A percentile compares a stretch with the other conserved stretches of the same genome.
These are phyloP conservation scores for Lepus oiostolus DNA, from an alignment of 2,797 vertebrate genomes.

Conservation along the genomic window DNA sequence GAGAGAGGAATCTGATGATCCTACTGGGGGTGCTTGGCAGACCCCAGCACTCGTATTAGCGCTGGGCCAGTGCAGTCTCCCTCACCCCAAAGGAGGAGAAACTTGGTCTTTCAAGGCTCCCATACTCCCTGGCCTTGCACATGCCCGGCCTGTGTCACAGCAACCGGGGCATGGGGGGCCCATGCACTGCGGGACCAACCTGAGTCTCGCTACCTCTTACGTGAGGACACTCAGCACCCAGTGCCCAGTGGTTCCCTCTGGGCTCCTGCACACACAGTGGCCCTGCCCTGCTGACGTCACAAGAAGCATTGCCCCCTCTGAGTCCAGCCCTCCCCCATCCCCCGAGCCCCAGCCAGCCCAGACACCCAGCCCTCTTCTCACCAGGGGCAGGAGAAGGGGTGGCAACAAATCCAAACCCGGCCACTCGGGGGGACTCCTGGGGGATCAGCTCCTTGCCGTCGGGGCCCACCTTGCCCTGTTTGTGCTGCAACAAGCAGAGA, in stretches of 20 bases:
- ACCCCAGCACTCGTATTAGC: background rate
- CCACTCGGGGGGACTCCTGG: constrained; percentile 96
- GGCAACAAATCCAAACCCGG: constrained; percentile 95
- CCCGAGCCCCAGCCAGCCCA: background rate
- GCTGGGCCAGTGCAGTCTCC: background rate
- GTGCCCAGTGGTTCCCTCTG: fast-evolving
- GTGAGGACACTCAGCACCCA: background rate
- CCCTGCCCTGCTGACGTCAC: background rate
- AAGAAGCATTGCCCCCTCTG: background rate
- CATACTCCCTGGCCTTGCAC: background rate
- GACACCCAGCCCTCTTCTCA: constrained; percentile 83
- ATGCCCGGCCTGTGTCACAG: background rate
- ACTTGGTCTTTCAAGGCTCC: background rate
- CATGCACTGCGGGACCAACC: fast-evolving
- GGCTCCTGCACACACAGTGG: background rate
- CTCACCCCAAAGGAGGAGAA: background rate
- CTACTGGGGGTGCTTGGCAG: too few relatives aligned
- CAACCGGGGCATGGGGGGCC: background rate
- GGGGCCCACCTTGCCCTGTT: constrained; percentile 98
- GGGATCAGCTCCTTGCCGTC: constrained; percentile 98
- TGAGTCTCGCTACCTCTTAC: background rate
- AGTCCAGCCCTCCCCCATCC: fast-evolving
- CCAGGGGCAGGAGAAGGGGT: constrained; percentile 97
- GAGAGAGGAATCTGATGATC: background rate
- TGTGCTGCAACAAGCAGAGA: constrained; percentile 91